Percentiles rank a stretch among this genome's conserved stretches.
Evolutionary conservation across 2,888 invertebrate species (phyloP).

Genomic region (Archaeoteleia sp.): DNA sequence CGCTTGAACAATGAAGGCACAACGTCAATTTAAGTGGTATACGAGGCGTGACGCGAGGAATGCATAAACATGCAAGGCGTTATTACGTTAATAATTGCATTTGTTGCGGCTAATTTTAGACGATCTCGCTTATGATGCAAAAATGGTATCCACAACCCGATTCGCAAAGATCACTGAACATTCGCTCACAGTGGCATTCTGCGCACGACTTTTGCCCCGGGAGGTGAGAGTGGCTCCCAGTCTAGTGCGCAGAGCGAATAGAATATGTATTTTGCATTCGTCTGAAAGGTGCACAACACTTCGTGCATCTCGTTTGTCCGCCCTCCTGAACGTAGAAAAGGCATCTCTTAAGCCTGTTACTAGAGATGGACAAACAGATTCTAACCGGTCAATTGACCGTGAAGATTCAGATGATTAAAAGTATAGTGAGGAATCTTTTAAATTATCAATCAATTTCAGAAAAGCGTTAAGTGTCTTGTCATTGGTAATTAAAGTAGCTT

Average conservation of each 20-base stretch:
- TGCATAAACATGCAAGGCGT: conserved; percentile 30
- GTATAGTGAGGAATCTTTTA: too few relatives aligned
- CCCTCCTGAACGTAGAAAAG: conserved; percentile 43
- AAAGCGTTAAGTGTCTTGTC: too few relatives aligned
- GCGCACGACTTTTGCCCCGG: conserved; percentile 70
- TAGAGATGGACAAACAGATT: too few relatives aligned
- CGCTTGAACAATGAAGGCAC: conserved; percentile 13
- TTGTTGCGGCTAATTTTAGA: conserved; percentile 37
- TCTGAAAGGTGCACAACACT: conserved; percentile 31
- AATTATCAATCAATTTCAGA: too few relatives aligned
- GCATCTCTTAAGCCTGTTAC: conserved; percentile 53
- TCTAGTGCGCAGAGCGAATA: conserved; percentile 51
- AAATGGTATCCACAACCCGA: conserved; percentile 31
- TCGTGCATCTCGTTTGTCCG: conserved; percentile 52
- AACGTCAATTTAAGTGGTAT: conserved; percentile 11
- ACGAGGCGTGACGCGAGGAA: conserved; percentile 41
- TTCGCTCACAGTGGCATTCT: conserved; percentile 70
- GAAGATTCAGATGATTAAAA: too few relatives aligned
- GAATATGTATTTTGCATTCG: conserved; percentile 45
- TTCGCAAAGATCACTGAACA: conserved; percentile 58
- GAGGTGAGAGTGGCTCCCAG: conserved; percentile 70
- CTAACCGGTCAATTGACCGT: too few relatives aligned
- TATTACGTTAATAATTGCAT: conserved; percentile 44
- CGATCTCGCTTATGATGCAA: conserved; percentile 32
- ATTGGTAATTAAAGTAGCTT: too few relatives aligned